Percentiles rank a stretch among this genome's conserved stretches.
These are phyloP conservation scores for Drosophila neutralis DNA, from an alignment of 2,888 invertebrate species.

Conservation along the genomic window DNA sequence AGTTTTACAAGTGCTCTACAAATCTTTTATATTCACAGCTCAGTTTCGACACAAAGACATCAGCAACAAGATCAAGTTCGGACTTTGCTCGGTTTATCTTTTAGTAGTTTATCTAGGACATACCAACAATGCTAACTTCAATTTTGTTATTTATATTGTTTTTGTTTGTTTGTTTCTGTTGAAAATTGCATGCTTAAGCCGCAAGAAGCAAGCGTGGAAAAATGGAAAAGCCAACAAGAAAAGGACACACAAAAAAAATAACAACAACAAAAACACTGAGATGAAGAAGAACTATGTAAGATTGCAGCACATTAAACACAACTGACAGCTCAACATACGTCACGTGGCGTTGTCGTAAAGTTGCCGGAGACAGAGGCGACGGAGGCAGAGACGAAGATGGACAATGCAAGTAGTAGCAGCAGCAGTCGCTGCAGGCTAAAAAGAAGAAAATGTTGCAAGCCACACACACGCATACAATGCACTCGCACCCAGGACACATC, in stretches of 20 bases:
- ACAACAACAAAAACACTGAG: neutral
- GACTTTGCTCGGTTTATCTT: slow-evolving; percentile 36
- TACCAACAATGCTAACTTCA: slow-evolving; percentile 37
- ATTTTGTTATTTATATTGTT: slow-evolving; percentile 19
- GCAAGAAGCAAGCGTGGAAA: slow-evolving; percentile 7
- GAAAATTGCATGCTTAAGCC: slow-evolving; percentile 17
- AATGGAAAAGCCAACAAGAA: slow-evolving; percentile 18
- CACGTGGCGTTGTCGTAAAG: slow-evolving; percentile 77
- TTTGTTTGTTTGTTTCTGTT: neutral
- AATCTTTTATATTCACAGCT: slow-evolving; percentile 1
- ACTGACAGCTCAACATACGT: slow-evolving; percentile 77
- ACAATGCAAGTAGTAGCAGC: slow-evolving; percentile 29
- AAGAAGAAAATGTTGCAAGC: slow-evolving; percentile 36
- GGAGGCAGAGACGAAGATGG: slow-evolving; percentile 8
- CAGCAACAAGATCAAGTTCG: slow-evolving; percentile 10
- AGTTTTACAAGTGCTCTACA: neutral
- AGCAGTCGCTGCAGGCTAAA: slow-evolving; percentile 14
- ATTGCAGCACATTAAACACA: slow-evolving; percentile 74
- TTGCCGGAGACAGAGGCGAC: slow-evolving; percentile 44
- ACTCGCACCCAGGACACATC: slow-evolving; percentile 49
- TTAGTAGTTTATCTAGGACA: slow-evolving; percentile 32
- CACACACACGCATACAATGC: slow-evolving; percentile 16
- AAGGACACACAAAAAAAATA: slow-evolving; percentile 12
- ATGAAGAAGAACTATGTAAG: slow-evolving; percentile 25
- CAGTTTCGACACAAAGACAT: slow-evolving; percentile 5